These are phyloP conservation scores for Zaprionus ornatus DNA, from an alignment of 1,140 invertebrate species.

Conservation along the genomic window DNA sequence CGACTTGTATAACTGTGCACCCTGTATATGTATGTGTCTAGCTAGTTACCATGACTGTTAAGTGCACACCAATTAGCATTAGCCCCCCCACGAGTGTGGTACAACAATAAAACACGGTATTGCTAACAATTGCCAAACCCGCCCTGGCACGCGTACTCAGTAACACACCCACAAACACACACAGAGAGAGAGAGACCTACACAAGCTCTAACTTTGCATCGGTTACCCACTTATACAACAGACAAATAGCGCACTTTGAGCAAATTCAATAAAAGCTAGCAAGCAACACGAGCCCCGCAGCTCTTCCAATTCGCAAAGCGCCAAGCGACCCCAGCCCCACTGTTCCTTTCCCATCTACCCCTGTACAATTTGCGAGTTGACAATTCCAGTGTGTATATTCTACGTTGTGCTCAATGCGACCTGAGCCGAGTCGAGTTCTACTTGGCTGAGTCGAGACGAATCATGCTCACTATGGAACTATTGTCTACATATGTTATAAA, in stretches of 20 bases:
- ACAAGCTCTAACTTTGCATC: constrained; percentile 9
- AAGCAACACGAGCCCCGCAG: constrained; percentile 19
- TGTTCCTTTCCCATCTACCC: not conserved
- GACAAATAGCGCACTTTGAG: constrained; percentile 47
- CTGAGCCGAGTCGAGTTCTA: not conserved
- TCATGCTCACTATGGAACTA: constrained; percentile 4
- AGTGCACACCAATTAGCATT: constrained; percentile 28
- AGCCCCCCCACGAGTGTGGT: constrained; percentile 12
- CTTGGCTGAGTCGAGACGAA: not conserved
- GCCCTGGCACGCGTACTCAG: not conserved
- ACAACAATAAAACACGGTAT: constrained; percentile 17
- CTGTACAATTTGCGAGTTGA: constrained; percentile 21
- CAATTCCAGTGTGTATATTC: constrained; percentile 33
- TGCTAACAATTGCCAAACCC: constrained; percentile 6
- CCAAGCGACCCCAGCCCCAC: not conserved
- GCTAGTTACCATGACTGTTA: constrained; percentile 16
- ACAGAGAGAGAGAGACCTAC: not conserved
- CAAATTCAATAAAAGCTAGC: constrained; percentile 49
- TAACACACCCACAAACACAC: not conserved
- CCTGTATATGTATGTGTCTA: not conserved
- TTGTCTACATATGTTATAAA: not conserved
- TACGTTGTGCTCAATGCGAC: constrained; percentile 27
- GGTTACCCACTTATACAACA: constrained; percentile 38
- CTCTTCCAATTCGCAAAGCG: constrained; percentile 24
- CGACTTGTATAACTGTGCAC: not conserved